These are phyloP conservation scores for Gastrophryne carolinensis DNA, from an alignment of 2,797 vertebrate genomes.

Conservation along the genomic window DNA sequence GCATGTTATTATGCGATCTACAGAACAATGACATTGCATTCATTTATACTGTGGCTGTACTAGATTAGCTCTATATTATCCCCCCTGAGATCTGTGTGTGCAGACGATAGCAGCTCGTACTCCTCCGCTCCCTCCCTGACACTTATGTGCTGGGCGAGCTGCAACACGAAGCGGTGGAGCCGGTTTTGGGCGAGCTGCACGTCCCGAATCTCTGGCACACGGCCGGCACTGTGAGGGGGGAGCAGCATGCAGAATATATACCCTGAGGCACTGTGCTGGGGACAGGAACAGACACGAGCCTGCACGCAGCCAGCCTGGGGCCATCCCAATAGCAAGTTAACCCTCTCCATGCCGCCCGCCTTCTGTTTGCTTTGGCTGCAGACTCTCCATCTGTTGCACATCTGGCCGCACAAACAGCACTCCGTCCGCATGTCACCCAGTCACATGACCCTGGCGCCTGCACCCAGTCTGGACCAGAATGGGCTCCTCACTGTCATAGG, in stretches of 20 bases:
- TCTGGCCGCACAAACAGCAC: not conserved
- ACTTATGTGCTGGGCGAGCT: not conserved
- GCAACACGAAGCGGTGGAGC: conserved; percentile 6
- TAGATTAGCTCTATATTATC: not conserved
- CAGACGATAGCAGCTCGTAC: not conserved
- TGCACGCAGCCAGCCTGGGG: not conserved
- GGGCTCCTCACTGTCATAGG: too few species aligned
- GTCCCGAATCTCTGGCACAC: conserved; percentile 41
- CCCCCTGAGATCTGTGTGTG: too few species aligned
- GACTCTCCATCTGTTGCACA: conserved; percentile 30
- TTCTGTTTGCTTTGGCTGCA: conserved; percentile 33
- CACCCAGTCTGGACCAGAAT: too few species aligned
- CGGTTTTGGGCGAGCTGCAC: conserved; percentile 11
- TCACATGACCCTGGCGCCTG: too few species aligned
- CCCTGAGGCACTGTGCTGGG: conserved; percentile 6
- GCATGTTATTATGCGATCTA: too few species aligned
- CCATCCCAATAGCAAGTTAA: conserved; percentile 6
- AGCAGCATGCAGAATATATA: conserved; percentile 25
- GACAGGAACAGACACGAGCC: conserved; percentile 38
- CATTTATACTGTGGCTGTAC: not conserved
- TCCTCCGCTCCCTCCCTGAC: not conserved
- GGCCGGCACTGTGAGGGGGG: conserved; percentile 22
- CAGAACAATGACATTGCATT: not conserved
- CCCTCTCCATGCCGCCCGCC: not conserved
- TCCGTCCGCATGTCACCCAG: too few species aligned